A percentile compares a stretch with the other conserved stretches of the same genome.
phyloP scores from a whole-genome alignment of 2,797 vertebrate species.

The Poliocrania exsul region DNA sequence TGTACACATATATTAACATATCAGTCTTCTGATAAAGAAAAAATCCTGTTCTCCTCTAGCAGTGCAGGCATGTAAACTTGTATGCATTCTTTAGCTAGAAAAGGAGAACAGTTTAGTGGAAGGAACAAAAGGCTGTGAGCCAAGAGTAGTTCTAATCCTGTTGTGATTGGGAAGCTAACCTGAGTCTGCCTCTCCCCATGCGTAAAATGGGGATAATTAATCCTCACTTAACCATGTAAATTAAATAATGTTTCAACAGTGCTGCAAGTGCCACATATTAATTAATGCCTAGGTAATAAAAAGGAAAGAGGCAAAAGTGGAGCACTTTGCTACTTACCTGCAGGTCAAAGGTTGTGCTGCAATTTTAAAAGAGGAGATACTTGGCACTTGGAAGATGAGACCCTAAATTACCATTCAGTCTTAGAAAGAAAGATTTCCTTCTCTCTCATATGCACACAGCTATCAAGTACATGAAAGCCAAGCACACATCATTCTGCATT shows the following conservation, averaged over 20 bases:
- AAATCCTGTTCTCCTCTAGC: not conserved
- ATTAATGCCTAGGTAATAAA: slow-evolving; percentile 54
- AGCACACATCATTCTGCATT: not conserved
- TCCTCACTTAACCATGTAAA: slow-evolving; percentile 66
- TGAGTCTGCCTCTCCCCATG: slow-evolving; percentile 60
- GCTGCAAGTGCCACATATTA: slow-evolving; percentile 55
- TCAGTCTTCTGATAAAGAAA: not conserved
- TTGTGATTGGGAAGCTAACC: slow-evolving; percentile 50
- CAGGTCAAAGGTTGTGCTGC: not conserved
- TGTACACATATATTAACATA: not conserved
- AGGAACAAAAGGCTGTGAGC: slow-evolving; percentile 16
- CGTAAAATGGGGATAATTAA: slow-evolving; percentile 67
- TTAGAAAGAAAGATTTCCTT: not conserved
- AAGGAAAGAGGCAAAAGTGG: slow-evolving; percentile 1
- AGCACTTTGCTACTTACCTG: slow-evolving; percentile 48
- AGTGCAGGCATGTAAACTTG: not conserved
- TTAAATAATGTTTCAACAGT: slow-evolving; percentile 66
- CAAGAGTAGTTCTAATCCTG: slow-evolving; percentile 43
- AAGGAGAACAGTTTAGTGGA: not conserved
- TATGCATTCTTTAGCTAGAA: not conserved
- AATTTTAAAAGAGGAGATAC: not conserved
- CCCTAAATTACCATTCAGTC: not conserved
- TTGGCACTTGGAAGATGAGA: slow-evolving; percentile 3
- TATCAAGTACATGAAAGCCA: not conserved
- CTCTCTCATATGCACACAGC: not conserved